These are phyloP conservation scores for Pseudococcus jackbeardsleyi DNA, from an alignment of 2,888 invertebrate genomes.

Conservation along the genomic window DNA sequence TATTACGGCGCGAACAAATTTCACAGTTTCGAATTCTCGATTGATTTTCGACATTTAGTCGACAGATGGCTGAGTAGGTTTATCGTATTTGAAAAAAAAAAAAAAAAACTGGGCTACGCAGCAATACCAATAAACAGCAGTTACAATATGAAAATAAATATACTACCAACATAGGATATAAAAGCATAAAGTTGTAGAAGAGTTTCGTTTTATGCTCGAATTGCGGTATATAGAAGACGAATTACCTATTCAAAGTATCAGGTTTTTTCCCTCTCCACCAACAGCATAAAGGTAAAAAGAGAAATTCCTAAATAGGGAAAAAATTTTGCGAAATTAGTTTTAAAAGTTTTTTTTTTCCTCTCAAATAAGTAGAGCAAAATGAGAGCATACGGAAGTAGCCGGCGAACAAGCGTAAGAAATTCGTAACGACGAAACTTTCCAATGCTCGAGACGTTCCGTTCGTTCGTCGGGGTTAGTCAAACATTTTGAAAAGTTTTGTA, in stretches of 20 bases:
- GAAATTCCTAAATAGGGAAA: slow-evolving; percentile 14
- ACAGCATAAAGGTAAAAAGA: background rate
- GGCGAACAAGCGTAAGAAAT: background rate
- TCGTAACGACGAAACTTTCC: slow-evolving; percentile 25
- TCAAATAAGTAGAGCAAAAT: background rate
- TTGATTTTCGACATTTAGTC: slow-evolving; percentile 5
- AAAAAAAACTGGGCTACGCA: too few relatives aligned
- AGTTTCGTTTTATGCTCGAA: background rate
- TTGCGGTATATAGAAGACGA: background rate
- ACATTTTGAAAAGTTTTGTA: background rate
- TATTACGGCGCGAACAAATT: background rate
- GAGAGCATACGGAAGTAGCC: slow-evolving; percentile 23
- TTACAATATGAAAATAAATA: background rate
- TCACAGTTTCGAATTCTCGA: background rate
- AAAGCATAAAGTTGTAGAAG: background rate
- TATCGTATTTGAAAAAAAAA: background rate
- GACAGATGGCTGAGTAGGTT: background rate
- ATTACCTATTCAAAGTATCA: slow-evolving; percentile 10
- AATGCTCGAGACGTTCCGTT: background rate
- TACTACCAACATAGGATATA: background rate
- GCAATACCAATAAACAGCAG: too few relatives aligned
- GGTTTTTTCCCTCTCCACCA: background rate
- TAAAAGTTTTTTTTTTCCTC: slow-evolving; percentile 23
- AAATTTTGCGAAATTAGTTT: slow-evolving; percentile 14
- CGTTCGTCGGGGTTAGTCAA: background rate